Evolutionary conservation across 1,140 invertebrate species (phyloP).

Genomic region (Anastatus disparis): DNA sequence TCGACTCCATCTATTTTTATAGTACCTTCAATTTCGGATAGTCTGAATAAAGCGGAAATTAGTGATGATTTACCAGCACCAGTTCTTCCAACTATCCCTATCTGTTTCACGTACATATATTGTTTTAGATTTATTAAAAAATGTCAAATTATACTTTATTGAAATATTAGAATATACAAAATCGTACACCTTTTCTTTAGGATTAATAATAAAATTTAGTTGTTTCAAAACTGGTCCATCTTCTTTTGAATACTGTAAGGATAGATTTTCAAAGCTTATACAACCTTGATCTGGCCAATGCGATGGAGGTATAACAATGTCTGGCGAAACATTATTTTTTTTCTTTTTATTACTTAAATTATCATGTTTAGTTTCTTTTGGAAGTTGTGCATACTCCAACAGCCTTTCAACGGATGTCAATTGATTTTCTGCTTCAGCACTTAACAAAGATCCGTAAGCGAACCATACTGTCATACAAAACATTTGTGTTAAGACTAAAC

Average conservation of each 20-base stretch:
- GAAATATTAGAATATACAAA: too few relatives aligned
- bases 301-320: slow-evolving; percentile 62
- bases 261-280: slow-evolving; percentile 70
- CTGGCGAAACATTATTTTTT: not conserved
- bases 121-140: not conserved
- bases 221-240: slow-evolving; percentile 70
- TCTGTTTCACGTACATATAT: slow-evolving; percentile 53
- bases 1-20: slow-evolving; percentile 68
- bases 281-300: slow-evolving; percentile 78
- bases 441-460: slow-evolving; percentile 79
- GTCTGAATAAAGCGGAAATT: slow-evolving; percentile 70
- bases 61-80: slow-evolving; percentile 74
- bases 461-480: slow-evolving; percentile 71
- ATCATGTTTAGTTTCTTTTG: slow-evolving; percentile 66
- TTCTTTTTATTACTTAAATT: slow-evolving; percentile 64
- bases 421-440: slow-evolving; percentile 81
- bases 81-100: slow-evolving; percentile 75
- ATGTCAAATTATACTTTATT: too few relatives aligned
- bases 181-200: slow-evolving; percentile 67
- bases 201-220: slow-evolving; percentile 66
- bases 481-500: slow-evolving; percentile 70
- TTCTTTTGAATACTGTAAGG: slow-evolving; percentile 67
- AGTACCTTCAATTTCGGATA: slow-evolving; percentile 72
- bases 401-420: slow-evolving; percentile 84
- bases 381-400: slow-evolving; percentile 77